These are phyloP conservation scores for Corythaixoides concolor DNA, from an alignment of 2,113 vertebrate species.

Conservation along the genomic window DNA sequence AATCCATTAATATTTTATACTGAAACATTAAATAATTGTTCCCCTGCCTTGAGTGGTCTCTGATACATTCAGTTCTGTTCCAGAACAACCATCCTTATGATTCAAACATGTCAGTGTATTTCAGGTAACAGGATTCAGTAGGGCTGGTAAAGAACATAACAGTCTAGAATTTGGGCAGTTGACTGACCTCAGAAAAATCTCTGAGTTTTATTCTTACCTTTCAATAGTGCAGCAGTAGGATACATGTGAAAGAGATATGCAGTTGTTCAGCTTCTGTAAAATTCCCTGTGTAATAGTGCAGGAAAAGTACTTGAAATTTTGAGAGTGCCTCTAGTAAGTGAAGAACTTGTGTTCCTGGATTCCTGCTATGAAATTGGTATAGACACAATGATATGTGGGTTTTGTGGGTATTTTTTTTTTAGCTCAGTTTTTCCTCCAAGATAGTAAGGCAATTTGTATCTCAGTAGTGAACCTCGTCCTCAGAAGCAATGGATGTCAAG, in stretches of 20 bases:
- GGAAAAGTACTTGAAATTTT: neutral
- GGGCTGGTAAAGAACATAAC: neutral
- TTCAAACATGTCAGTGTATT: neutral
- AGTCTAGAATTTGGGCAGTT: neutral
- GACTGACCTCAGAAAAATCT: neutral
- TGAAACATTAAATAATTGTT: neutral
- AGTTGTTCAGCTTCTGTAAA: neutral
- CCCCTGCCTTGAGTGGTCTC: neutral
- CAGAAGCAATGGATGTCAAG: neutral
- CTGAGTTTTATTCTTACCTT: neutral
- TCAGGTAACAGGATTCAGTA: neutral
- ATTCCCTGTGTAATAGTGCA: neutral
- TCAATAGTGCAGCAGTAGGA: neutral
- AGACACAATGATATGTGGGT: neutral
- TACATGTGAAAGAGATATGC: neutral
- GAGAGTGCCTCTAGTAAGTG: neutral
- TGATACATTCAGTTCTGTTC: accelerated
- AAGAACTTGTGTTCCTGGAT: neutral
- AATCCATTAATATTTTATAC: neutral
- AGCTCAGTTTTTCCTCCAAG: neutral
- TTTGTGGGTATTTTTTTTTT: neutral
- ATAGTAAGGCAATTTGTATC: neutral
- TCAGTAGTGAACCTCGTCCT: neutral
- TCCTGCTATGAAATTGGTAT: neutral
- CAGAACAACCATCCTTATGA: neutral